phyloP scores from a whole-genome alignment of 2,888 invertebrate species.

The Achlya flavicornis region DNA sequence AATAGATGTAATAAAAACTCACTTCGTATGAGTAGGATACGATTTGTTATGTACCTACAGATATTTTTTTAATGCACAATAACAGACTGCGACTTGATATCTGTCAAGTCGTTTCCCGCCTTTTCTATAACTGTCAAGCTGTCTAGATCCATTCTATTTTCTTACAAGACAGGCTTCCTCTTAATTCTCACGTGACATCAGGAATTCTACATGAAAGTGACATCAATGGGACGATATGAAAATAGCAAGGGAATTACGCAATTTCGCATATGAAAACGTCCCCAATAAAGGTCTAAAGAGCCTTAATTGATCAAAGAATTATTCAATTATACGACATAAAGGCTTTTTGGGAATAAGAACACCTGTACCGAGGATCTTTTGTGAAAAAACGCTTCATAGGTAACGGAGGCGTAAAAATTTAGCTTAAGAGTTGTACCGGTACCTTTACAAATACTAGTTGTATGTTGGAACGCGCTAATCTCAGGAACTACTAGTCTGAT shows the following conservation, averaged over 20 bases:
- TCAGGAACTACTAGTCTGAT: no score
- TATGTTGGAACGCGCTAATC: no score
- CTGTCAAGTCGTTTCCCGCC: no score
- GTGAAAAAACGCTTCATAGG: neutral
- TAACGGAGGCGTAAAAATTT: neutral
- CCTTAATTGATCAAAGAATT: constrained; percentile 14
- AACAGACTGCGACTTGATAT: no score
- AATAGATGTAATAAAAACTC: no score
- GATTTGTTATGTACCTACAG: no score
- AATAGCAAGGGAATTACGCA: neutral
- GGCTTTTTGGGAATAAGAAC: neutral
- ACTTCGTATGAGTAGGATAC: no score
- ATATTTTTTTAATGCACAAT: no score
- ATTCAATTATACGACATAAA: constrained; percentile 13
- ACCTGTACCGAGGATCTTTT: neutral
- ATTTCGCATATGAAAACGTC: constrained; percentile 12
- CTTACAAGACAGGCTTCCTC: neutral
- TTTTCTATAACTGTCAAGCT: no score
- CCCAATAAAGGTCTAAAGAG: constrained; percentile 6
- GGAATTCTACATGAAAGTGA: neutral
- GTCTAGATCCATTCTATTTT: neutral
- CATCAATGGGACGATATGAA: neutral
- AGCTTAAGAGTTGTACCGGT: neutral
- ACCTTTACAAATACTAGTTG: no score
- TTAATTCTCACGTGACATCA: neutral